Evolutionary conservation across 2,113 vertebrate genomes (phyloP).

Genomic region (Melanerpes formicivorus): DNA sequence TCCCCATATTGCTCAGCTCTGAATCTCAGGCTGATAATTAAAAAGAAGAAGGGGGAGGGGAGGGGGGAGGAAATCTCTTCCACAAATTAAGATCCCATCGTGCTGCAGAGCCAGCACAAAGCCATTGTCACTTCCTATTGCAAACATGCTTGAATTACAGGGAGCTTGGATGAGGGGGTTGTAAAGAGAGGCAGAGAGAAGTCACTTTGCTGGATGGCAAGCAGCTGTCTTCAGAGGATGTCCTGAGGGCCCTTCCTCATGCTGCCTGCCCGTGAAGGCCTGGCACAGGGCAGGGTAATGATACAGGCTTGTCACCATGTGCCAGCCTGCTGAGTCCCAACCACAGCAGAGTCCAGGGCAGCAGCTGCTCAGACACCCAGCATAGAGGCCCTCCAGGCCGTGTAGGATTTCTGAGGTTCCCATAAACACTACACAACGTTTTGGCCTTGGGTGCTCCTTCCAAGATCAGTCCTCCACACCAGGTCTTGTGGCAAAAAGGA

Average conservation of each 20-base stretch:
- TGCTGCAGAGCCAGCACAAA: not conserved
- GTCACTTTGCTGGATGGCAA: not conserved
- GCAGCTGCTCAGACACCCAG: not conserved
- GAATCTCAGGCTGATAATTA: slow-evolving; percentile 11
- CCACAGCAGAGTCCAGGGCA: not conserved
- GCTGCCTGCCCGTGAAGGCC: not conserved
- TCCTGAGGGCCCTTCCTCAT: fast-evolving
- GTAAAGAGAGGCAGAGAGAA: not conserved
- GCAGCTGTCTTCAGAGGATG: not conserved
- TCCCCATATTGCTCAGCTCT: not conserved
- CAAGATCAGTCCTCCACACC: not conserved
- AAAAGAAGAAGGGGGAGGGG: not conserved
- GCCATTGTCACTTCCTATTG: slow-evolving; percentile 6
- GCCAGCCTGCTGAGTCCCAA: not conserved
- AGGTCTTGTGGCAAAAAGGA: not conserved
- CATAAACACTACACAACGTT: fast-evolving
- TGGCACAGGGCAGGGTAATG: not conserved
- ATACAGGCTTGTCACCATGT: fast-evolving
- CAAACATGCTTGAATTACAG: not conserved
- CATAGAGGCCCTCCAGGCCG: not conserved
- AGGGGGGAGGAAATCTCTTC: not conserved
- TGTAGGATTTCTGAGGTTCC: not conserved
- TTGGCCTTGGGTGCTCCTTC: not conserved
- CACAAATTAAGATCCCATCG: not conserved
- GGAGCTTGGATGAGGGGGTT: not conserved